Percentiles rank a stretch among this genome's conserved stretches.
Conservation (phyloP, 2,797 vertebrate genomes). For the Crax fasciolata region DNA sequence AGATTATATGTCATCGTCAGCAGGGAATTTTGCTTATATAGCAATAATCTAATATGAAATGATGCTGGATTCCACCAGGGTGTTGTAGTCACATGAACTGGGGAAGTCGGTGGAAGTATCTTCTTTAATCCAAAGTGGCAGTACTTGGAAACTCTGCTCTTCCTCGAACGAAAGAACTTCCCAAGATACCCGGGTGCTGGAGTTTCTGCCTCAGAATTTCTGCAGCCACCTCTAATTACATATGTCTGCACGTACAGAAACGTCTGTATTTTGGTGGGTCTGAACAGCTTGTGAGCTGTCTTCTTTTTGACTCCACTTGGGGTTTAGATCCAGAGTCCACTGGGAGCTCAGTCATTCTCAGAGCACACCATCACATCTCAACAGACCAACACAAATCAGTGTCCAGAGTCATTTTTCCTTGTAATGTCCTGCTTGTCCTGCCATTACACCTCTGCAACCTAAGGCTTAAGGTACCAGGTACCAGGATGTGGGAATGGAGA, state of each 20-base stretch:
- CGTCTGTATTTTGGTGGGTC: constrained; percentile 12
- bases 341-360: background rate
- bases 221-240: background rate
- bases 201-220: background rate
- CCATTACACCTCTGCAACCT: background rate
- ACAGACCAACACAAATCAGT: accelerated
- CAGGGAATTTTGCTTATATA: background rate
- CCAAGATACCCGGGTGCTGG: background rate
- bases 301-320: background rate
- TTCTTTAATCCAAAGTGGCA: background rate
- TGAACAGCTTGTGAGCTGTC: background rate
- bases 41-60: background rate
- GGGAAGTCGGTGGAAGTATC: background rate
- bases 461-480: background rate
- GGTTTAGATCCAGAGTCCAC: background rate
- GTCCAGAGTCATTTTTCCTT: accelerated
- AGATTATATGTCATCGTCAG: background rate
- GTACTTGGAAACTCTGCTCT: background rate
- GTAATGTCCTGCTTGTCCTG: background rate
- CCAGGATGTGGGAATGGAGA: background rate
- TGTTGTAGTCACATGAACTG: background rate
- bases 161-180: background rate
- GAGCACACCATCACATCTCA: background rate
- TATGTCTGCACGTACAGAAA: background rate
- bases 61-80: background rate